phyloP scores from a whole-genome alignment of 2,797 vertebrate species.

The Sparus aurata region DNA sequence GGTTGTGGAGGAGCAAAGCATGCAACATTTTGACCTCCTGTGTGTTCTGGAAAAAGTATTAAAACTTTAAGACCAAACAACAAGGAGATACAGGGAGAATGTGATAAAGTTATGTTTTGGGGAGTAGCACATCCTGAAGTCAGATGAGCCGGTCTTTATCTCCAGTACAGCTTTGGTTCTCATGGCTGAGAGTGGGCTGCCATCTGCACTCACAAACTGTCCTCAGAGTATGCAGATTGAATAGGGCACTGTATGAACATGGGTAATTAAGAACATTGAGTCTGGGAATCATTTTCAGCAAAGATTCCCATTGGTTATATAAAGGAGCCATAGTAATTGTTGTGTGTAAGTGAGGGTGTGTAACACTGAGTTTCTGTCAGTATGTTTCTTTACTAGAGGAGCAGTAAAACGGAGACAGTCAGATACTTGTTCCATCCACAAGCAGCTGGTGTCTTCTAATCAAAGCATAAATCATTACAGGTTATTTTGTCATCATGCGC shows the following conservation, averaged over 20 bases:
- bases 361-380: conserved; percentile 19
- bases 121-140: conserved; percentile 53
- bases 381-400: conserved; percentile 18
- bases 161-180: conserved; percentile 62
- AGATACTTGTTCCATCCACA: conserved; percentile 1
- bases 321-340: conserved; percentile 36
- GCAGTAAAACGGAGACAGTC: conserved; percentile 22
- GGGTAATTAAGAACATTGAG: conserved; percentile 52
- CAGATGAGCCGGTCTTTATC: conserved; percentile 69
- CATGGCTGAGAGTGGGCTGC: conserved; percentile 60
- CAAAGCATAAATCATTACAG: background rate
- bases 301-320: conserved; percentile 58
- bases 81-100: conserved; percentile 56
- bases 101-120: conserved; percentile 60
- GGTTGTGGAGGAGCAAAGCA: conserved; percentile 36
- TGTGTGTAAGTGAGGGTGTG: conserved; percentile 13
- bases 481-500: conserved; percentile 8
- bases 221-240: conserved; percentile 64
- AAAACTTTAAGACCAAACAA: conserved; percentile 44
- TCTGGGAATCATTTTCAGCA: conserved; percentile 67
- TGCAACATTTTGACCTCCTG: conserved; percentile 33
- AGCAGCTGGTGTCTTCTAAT: conserved; percentile 26
- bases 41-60: conserved; percentile 34
- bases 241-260: conserved; percentile 67
- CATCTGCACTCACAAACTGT: conserved; percentile 66